Percentiles rank a stretch among this genome's conserved stretches.
phyloP scores from a whole-genome alignment of 2,797 vertebrate species.

The Epinephelus coioides region DNA sequence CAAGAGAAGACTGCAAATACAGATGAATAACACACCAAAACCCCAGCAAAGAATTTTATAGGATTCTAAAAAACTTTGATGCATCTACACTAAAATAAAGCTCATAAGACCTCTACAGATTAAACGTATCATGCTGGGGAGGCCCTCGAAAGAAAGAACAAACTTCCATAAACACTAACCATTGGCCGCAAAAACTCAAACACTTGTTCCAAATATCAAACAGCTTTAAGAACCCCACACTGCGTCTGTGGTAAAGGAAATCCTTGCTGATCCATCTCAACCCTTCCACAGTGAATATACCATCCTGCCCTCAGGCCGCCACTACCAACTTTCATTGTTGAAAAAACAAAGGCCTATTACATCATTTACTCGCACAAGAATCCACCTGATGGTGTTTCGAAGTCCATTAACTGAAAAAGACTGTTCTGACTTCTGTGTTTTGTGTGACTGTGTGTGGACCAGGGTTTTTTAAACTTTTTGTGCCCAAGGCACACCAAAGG shows the following conservation, averaged over 20 bases:
- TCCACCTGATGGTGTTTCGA: background rate
- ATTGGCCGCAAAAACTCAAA: background rate
- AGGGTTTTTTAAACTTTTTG: too few species aligned
- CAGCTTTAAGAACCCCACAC: constrained; percentile 3
- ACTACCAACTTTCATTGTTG: constrained; percentile 8
- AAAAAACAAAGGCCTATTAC: constrained; percentile 15
- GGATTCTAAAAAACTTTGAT: background rate
- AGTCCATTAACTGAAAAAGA: background rate
- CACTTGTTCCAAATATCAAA: constrained; percentile 5
- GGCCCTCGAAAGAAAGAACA: background rate
- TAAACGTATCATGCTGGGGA: background rate
- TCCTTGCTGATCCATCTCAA: constrained; percentile 15
- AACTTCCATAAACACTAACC: background rate
- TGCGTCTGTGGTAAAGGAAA: constrained; percentile 20
- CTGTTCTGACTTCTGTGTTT: constrained; percentile 16
- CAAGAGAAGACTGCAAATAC: background rate
- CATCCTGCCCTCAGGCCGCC: constrained; percentile 13
- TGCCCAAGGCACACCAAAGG: too few species aligned
- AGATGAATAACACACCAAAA: background rate
- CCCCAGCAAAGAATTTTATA: background rate
- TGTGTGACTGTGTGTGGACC: background rate
- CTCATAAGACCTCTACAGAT: background rate
- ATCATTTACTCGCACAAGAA: constrained; percentile 27
- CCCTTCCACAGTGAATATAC: constrained; percentile 12
- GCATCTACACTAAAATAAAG: background rate